These are phyloP conservation scores for Pyrrhosoma nymphula DNA, from an alignment of 2,888 invertebrate species.

Conservation along the genomic window DNA sequence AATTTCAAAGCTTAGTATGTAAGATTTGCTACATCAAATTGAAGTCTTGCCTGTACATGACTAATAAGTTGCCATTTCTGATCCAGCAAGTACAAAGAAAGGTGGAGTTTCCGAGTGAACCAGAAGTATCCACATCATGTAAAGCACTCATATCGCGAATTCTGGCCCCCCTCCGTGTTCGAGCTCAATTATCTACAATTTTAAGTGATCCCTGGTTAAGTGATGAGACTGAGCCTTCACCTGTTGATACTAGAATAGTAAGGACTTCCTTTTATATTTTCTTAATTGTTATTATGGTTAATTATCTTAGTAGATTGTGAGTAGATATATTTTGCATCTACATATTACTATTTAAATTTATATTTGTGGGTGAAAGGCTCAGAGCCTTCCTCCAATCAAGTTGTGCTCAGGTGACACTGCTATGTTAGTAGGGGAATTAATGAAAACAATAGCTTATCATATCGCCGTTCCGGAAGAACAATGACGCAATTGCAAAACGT, in stretches of 20 bases:
- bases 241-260: background rate
- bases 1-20: too few relatives aligned
- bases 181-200: slow-evolving; percentile 84
- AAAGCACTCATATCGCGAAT: slow-evolving; percentile 86
- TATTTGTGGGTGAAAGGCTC: too few relatives aligned
- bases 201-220: slow-evolving; percentile 84
- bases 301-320: background rate
- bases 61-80: background rate
- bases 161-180: slow-evolving; percentile 84
- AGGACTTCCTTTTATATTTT: background rate
- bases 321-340: too few relatives aligned
- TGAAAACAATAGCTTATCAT: too few relatives aligned
- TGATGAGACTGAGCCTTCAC: slow-evolving; percentile 72
- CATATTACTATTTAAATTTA: too few relatives aligned
- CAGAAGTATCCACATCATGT: slow-evolving; percentile 83
- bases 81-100: slow-evolving; percentile 87
- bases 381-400: too few relatives aligned
- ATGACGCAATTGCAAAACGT: too few relatives aligned
- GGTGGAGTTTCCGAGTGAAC: slow-evolving; percentile 84
- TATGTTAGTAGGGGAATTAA: too few relatives aligned
- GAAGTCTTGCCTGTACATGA: background rate
- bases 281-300: background rate
- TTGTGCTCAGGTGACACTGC: too few relatives aligned
- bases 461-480: too few relatives aligned
- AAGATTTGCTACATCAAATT: too few relatives aligned